Conservation (phyloP, 2,888 invertebrate species). For the Scaptomyza caliginosa region DNA sequence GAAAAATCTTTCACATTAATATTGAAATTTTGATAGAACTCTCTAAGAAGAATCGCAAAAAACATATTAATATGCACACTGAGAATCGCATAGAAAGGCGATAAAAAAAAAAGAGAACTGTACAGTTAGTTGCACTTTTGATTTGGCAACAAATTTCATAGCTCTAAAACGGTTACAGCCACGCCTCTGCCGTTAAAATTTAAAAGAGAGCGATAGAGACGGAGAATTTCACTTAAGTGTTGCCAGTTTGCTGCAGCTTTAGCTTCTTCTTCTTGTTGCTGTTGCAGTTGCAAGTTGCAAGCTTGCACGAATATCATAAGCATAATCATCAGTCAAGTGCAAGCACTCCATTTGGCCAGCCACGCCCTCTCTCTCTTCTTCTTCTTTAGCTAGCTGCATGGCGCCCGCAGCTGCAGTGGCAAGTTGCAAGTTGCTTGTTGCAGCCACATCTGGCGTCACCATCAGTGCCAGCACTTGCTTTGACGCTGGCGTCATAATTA, state of each 20-base stretch:
- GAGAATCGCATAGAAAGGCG: conserved; percentile 24
- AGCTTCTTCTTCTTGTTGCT: not conserved
- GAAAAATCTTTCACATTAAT: too few relatives aligned
- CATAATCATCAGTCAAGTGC: conserved; percentile 50
- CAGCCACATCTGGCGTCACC: conserved; percentile 39
- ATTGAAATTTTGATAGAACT: too few relatives aligned
- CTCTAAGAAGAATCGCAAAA: too few relatives aligned
- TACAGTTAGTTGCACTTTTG: conserved; percentile 26
- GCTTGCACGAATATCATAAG: conserved; percentile 31
- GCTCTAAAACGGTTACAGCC: conserved; percentile 6
- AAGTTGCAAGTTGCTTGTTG: conserved; percentile 7
- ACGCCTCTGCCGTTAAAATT: conserved; percentile 15
- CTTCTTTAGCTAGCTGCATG: not conserved
- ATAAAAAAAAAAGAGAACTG: conserved; percentile 1
- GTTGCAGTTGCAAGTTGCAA: not conserved
- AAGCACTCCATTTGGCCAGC: conserved; percentile 20
- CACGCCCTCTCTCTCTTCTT: too few relatives aligned
- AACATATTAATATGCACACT: not conserved
- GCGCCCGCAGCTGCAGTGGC: conserved; percentile 22
- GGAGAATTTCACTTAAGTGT: conserved; percentile 37
- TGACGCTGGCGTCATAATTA: conserved; percentile 52
- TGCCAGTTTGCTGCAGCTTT: conserved; percentile 12
- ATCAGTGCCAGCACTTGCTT: conserved; percentile 15
- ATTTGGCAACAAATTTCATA: conserved; percentile 2
- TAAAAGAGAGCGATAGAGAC: not conserved